Evolutionary conservation across 2,113 vertebrate genomes (phyloP).

Genomic region (Azemiops feae): DNA sequence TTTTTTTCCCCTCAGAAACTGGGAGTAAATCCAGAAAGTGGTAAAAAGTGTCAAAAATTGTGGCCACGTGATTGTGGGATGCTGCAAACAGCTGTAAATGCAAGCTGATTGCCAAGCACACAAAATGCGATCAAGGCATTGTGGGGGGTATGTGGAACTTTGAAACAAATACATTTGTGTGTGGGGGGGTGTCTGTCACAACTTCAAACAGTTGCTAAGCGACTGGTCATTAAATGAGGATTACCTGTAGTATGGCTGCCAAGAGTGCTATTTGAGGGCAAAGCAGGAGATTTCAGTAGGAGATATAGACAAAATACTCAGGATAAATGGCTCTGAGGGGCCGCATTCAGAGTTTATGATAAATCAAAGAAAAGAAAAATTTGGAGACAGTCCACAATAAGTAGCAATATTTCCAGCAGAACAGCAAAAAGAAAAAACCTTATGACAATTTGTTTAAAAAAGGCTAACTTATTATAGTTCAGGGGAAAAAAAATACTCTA

Average conservation of each 20-base stretch:
- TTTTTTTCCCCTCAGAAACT: background rate
- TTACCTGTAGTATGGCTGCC: background rate
- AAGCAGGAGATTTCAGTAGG: background rate
- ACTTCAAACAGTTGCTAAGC: background rate
- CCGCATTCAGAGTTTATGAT: background rate
- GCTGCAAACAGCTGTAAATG: too few species aligned
- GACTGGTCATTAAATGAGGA: background rate
- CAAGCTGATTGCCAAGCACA: too few species aligned
- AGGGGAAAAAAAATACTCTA: background rate
- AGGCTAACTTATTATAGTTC: background rate
- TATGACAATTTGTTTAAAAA: background rate
- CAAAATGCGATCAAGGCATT: too few species aligned
- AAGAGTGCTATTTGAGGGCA: background rate
- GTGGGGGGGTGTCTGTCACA: background rate
- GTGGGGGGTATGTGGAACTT: background rate
- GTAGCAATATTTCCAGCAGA: too few species aligned
- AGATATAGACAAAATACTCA: background rate
- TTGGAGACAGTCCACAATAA: background rate
- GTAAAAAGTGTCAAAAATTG: background rate
- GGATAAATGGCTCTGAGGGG: background rate
- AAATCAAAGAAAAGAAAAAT: background rate
- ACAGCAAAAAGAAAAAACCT: background rate
- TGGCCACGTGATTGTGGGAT: background rate
- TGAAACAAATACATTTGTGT: background rate
- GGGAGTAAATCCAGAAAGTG: background rate